These are phyloP conservation scores for Oostethus manadensis DNA, from an alignment of 2,113 vertebrate genomes.

Conservation along the genomic window DNA sequence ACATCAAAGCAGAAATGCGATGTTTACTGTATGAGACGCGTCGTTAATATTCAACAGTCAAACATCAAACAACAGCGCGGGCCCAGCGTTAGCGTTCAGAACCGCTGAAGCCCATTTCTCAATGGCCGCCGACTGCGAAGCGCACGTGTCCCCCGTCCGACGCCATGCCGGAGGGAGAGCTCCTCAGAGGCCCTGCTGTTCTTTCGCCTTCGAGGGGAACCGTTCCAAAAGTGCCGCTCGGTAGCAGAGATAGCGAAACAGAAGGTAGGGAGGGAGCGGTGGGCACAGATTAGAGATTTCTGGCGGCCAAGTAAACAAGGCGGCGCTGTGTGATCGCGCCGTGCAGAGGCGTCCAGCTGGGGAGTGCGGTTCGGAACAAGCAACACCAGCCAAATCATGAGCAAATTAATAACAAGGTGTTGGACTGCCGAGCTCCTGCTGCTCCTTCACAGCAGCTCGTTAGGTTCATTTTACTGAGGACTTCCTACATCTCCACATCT, in stretches of 20 bases:
- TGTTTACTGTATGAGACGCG: neutral
- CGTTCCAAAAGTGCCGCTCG: neutral
- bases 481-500: too few relatives aligned
- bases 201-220: too few relatives aligned
- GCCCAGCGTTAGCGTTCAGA: neutral
- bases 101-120: neutral
- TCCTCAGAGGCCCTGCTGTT: neutral
- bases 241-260: neutral
- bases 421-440: neutral
- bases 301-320: neutral
- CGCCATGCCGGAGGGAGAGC: neutral
- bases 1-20: constrained; percentile 3
- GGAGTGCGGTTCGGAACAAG: neutral
- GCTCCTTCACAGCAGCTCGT: too few relatives aligned
- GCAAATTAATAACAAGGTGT: neutral
- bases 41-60: constrained; percentile 5
- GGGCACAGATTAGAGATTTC: constrained; percentile 1
- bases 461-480: too few relatives aligned
- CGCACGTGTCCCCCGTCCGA: neutral
- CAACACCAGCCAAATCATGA: neutral
- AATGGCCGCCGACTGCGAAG: neutral
- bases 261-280: neutral
- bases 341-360: neutral
- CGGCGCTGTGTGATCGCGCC: neutral
- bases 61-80: constrained; percentile 1